phyloP scores from a whole-genome alignment of 2,113 vertebrate species.

The Anoplopoma fimbria region DNA sequence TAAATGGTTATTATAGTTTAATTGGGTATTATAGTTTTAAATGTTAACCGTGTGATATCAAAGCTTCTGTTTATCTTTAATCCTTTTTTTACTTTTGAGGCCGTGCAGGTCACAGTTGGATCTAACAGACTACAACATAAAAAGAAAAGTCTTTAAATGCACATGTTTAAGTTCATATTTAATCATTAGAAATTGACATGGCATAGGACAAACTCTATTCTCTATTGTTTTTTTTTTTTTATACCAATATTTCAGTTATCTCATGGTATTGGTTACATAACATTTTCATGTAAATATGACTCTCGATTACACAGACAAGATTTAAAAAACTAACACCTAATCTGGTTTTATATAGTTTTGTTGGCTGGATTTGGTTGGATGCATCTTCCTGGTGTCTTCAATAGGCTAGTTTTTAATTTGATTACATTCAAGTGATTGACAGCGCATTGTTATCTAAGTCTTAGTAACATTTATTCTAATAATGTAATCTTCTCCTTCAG shows the following conservation, averaged over 20 bases:
- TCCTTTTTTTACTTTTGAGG: background rate
- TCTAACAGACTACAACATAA: background rate
- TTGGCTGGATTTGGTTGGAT: background rate
- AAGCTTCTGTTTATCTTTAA: background rate
- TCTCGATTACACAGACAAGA: background rate
- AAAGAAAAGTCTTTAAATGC: background rate
- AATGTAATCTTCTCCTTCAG: constrained; percentile 22
- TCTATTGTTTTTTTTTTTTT: background rate
- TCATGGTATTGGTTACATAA: background rate
- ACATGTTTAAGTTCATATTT: background rate
- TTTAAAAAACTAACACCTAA: too few relatives aligned
- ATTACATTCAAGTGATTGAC: background rate
- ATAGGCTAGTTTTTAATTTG: background rate
- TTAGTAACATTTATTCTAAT: background rate
- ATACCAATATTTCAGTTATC: background rate
- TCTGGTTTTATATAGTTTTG: background rate
- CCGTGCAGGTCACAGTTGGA: background rate
- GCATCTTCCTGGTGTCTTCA: background rate
- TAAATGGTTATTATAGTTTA: too few relatives aligned
- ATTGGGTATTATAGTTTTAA: too few relatives aligned
- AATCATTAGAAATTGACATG: background rate
- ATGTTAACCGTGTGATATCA: background rate
- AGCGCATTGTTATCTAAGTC: background rate
- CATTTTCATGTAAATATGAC: background rate
- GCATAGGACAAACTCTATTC: background rate